Conservation (phyloP, 2,888 invertebrate species). For the Mythimna ferrago region DNA sequence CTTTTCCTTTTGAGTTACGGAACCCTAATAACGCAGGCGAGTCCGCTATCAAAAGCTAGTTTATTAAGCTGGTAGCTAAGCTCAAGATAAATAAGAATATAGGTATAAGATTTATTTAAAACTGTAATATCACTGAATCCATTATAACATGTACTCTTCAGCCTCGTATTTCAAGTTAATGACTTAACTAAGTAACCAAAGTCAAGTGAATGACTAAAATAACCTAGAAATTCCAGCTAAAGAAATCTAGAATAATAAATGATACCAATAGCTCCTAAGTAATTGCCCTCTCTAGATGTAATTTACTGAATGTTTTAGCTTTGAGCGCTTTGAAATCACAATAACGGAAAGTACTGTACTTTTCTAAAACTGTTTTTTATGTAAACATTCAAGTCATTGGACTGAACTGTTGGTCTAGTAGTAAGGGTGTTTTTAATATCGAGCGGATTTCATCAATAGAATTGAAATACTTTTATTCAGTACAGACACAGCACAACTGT, state of each 20-base stretch:
- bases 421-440: too few species aligned
- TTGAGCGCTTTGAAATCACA: constrained; percentile 46
- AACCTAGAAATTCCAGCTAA: constrained; percentile 43
- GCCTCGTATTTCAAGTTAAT: background rate
- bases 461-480: too few species aligned
- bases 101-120: background rate
- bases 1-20: too few species aligned
- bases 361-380: background rate
- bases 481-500: too few species aligned
- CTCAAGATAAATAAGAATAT: background rate
- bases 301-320: constrained; percentile 59
- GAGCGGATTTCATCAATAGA: too few species aligned
- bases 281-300: constrained; percentile 63
- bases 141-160: constrained; percentile 8
- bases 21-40: too few species aligned
- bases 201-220: constrained; percentile 42
- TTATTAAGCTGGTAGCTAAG: background rate
- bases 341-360: constrained; percentile 37
- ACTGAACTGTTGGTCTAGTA: too few species aligned
- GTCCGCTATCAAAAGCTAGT: background rate
- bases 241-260: constrained; percentile 59
- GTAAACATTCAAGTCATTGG: background rate
- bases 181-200: constrained; percentile 28
- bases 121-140: constrained; percentile 1
- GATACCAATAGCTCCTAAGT: constrained; percentile 61